Evolutionary conservation across 2,113 vertebrate species (phyloP), one percentile per base, ranked within the genome.

Genomic region (Alces alces): DNA sequence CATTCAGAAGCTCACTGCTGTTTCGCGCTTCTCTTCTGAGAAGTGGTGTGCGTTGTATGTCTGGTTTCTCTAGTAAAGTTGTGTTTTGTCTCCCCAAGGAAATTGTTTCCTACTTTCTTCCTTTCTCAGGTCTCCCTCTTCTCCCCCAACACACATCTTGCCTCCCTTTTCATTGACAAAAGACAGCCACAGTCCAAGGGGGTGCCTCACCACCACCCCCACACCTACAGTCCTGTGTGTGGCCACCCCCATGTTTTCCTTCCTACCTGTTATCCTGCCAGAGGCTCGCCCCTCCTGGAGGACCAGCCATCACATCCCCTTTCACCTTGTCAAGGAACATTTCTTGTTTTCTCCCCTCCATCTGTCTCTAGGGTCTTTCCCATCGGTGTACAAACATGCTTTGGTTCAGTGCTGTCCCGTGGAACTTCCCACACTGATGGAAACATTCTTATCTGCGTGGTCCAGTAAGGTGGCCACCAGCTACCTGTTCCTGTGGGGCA

Each of bases 91-190:
- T 47, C 11, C 82, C 92, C 7, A 19, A n/a, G 86, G 58, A 54
- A 27, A 28, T 39, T 7, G 3, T 27, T 76, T 54, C 33, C 27
- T 15, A 4, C 43, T 16, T 52, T 3, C 36, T 33, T 15, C 54
- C 25, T n/a, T 70, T 25, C 93, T 50, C 23, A 47, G 52, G 47
- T 39, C n/a, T 33, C 21, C 7, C 4, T 27, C 2, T 27, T 1
- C 39, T 30, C n/a, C 30, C 10, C 36, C 0, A 0, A 0, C 15
- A 4, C 15, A n/a, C 52, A 21, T 30, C 27, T 85, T 3, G 10
- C n/a, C 47, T 88, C 21, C 30, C 43, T 91, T 36, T 55, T 39
- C 45, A 5, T 54, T 30, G 86, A 86, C 76, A 36, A 33, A 52
- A 54, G 7, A 50, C 27, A 84, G 39, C 86, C 50, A 28, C 11